Evolutionary conservation across 2,888 invertebrate genomes (phyloP).

Genomic region (Drosophila bunnanda): DNA sequence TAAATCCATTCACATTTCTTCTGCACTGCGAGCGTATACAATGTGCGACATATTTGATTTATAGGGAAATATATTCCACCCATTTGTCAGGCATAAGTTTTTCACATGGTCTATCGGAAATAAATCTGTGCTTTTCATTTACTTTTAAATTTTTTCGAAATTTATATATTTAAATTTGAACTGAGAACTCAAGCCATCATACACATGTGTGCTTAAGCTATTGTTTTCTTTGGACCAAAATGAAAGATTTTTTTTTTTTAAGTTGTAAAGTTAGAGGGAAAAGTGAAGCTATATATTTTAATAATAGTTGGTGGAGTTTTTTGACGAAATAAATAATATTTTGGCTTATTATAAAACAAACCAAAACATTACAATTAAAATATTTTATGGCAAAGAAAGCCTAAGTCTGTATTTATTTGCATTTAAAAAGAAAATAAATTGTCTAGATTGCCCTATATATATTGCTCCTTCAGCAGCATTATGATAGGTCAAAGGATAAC

Average conservation of each 20-base stretch:
- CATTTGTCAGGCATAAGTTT: conserved; percentile 47
- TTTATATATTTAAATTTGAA: too few species aligned
- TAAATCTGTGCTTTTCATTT: background rate
- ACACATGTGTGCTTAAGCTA: background rate
- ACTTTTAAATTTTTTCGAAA: too few species aligned
- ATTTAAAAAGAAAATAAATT: too few species aligned
- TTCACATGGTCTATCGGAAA: background rate
- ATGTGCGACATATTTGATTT: conserved; percentile 50
- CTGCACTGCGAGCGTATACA: background rate
- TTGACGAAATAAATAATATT: too few species aligned
- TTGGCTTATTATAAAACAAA: too few species aligned
- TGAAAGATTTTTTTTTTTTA: background rate
- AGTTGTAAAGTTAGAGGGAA: too few species aligned
- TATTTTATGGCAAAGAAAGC: too few species aligned
- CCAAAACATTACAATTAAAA: too few species aligned
- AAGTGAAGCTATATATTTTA: background rate
- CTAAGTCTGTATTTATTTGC: too few species aligned
- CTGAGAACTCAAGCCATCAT: background rate
- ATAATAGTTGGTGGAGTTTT: background rate
- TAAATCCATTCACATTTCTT: conserved; percentile 14
- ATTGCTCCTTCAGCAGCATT: too few species aligned
- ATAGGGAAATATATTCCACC: conserved; percentile 47
- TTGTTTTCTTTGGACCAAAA: background rate
- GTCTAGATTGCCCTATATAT: too few species aligned
- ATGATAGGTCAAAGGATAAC: too few species aligned